Evolutionary conservation across 2,888 invertebrate species (phyloP).

Genomic region (Cybosia mesomella): DNA sequence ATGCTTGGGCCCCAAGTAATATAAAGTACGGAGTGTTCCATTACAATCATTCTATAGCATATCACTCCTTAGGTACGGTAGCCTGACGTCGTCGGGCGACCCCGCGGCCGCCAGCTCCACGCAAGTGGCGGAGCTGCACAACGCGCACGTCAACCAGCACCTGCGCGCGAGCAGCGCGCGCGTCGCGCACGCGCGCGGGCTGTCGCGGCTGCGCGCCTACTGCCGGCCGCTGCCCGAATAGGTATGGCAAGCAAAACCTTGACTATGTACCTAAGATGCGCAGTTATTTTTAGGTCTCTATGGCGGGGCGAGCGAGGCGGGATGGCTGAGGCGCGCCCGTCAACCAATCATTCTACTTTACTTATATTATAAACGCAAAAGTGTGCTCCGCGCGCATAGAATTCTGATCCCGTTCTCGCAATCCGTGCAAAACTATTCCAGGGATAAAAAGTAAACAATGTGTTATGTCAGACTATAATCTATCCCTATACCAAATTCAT

Average conservation of each 20-base stretch:
- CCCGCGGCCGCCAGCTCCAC: slow-evolving; percentile 88
- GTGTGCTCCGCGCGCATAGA: too few species aligned
- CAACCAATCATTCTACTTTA: too few species aligned
- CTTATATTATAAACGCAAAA: too few species aligned
- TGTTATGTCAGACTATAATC: neutral
- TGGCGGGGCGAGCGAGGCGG: too few species aligned
- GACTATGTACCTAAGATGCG: too few species aligned
- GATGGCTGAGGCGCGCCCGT: too few species aligned
- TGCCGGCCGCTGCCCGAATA: slow-evolving; percentile 37
- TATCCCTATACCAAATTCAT: neutral
- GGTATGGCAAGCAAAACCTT: neutral
- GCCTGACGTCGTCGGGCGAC: slow-evolving; percentile 85
- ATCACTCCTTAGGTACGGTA: slow-evolving; percentile 76
- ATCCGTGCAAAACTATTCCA: too few species aligned
- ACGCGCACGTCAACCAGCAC: slow-evolving; percentile 84
- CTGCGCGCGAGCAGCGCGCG: slow-evolving; percentile 45
- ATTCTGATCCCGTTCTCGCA: too few species aligned
- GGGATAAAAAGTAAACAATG: neutral
- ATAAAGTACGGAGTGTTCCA: too few species aligned
- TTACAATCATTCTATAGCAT: too few species aligned
- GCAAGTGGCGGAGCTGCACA: slow-evolving; percentile 88
- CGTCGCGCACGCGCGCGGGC: slow-evolving; percentile 49
- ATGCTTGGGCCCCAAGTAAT: too few species aligned
- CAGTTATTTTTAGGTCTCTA: too few species aligned
- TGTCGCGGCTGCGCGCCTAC: slow-evolving; percentile 47